phyloP scores from a whole-genome alignment of 2,888 invertebrate species.

The Ariolimax columbianus region DNA sequence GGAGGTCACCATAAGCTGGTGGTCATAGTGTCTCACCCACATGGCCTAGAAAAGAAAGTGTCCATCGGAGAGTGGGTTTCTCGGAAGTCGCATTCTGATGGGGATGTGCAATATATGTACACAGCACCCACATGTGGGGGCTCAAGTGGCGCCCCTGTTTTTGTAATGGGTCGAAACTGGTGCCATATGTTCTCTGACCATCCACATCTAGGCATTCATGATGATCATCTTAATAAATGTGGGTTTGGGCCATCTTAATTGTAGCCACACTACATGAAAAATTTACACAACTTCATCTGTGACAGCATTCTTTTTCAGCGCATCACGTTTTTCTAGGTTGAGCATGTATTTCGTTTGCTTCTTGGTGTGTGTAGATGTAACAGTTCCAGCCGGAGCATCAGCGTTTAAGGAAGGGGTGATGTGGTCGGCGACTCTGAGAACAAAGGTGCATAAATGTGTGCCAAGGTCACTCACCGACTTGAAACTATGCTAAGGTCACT shows the following conservation, averaged over 20 bases:
- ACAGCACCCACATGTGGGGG: background rate
- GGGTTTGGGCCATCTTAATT: background rate
- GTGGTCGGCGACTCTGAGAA: too few species aligned
- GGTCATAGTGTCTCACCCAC: background rate
- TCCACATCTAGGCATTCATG: background rate
- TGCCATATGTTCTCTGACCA: background rate
- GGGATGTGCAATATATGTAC: background rate
- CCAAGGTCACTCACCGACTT: too few species aligned
- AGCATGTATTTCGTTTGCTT: too few species aligned
- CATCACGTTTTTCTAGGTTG: too few species aligned
- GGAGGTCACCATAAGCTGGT: background rate
- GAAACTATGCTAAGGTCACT: too few species aligned
- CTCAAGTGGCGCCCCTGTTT: constrained; percentile 1
- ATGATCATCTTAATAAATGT: background rate
- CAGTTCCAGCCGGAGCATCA: too few species aligned
- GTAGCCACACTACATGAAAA: too few species aligned
- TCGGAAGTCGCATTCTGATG: background rate
- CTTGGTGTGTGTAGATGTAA: too few species aligned
- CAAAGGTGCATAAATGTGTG: too few species aligned
- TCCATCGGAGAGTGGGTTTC: background rate
- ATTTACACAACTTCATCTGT: too few species aligned
- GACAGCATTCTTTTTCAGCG: too few species aligned
- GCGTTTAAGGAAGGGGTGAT: too few species aligned
- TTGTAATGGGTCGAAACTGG: background rate
- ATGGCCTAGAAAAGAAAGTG: background rate